Evolutionary conservation across 2,888 invertebrate genomes (phyloP).

Genomic region (Microplitis deprimator): DNA sequence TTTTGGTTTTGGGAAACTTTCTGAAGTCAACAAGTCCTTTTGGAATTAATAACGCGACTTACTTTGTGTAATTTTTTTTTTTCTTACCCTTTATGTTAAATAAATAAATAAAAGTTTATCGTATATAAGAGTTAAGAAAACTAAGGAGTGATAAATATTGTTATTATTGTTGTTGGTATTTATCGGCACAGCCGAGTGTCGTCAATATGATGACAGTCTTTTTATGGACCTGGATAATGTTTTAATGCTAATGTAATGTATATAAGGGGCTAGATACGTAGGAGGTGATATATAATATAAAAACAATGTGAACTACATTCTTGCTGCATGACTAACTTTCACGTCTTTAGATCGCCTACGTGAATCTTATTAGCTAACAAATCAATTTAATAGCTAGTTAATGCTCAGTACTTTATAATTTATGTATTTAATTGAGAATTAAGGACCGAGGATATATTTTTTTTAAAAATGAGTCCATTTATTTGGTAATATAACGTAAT

Average conservation of each 20-base stretch:
- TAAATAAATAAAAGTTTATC: too few species aligned
- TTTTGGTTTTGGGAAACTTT: too few species aligned
- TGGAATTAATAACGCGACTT: too few species aligned
- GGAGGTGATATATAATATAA: slow-evolving; percentile 49
- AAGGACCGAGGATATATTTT: too few species aligned
- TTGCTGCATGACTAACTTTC: slow-evolving; percentile 54
- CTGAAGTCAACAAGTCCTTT: too few species aligned
- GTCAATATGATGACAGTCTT: not conserved
- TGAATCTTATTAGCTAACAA: slow-evolving; percentile 55
- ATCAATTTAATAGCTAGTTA: slow-evolving; percentile 37
- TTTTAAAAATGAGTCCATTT: too few species aligned
- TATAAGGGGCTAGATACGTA: slow-evolving; percentile 39
- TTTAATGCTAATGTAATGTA: not conserved
- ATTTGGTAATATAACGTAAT: too few species aligned
- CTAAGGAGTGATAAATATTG: too few species aligned
- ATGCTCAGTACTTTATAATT: slow-evolving; percentile 25
- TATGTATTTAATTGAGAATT: not conserved
- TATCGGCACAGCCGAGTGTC: not conserved
- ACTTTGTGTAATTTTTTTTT: too few species aligned
- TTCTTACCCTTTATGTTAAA: too few species aligned
- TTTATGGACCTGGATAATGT: not conserved
- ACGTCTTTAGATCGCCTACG: slow-evolving; percentile 47
- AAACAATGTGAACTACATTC: slow-evolving; percentile 61
- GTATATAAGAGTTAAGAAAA: too few species aligned
- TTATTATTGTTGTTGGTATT: not conserved